Evolutionary conservation across 2,113 vertebrate species (phyloP), one percentile per base, ranked within the genome.

Genomic region (Ameiurus melas): DNA sequence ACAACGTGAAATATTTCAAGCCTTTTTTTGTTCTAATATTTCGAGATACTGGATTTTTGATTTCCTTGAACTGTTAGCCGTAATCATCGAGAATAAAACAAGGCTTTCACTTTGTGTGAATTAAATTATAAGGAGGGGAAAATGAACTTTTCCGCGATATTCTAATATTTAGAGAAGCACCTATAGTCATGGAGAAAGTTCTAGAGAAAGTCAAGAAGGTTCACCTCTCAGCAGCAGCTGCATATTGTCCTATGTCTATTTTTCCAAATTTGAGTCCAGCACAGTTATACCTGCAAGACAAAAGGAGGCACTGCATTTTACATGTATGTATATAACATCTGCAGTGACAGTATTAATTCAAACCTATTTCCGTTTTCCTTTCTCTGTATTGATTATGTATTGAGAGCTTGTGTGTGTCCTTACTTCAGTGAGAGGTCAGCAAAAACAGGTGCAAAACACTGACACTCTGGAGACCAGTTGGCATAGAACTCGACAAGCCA

Each of bases 401-500:
- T 4, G 12, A 36, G 33, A 25, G 19, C 25, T 25, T 13, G 58
- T 62, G 12, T 55, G 30, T 22, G n/a, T 30, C 68, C 94, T 92
- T 94, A 99, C 98, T 97, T 99, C 81, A 99, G 96, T 43, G 98
- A 99, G 25, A 99, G 96, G 78, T 98, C 96, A 0, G 98, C 97
- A 0, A 97, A 99, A 91, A 99, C 94, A 0, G 98, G 96, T 13
- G 98, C 97, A 0, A 99, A 99, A 1, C 97, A 97, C 90, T 99
- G 98, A 92, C 98, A 99, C 86, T 99, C 98, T 0, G 96, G 96
- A 33, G 98, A 98, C 98, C 98, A 99, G 90, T 99, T 99, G 89
- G 98, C 97, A 0, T 98, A 99, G 92, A 98, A 98, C 92, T 99
- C 98, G 0, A 99, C 96, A 0, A 99, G 96, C 98, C 98, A 99